phyloP scores from a whole-genome alignment of 2,113 vertebrate genomes.

The Heterotis niloticus region DNA sequence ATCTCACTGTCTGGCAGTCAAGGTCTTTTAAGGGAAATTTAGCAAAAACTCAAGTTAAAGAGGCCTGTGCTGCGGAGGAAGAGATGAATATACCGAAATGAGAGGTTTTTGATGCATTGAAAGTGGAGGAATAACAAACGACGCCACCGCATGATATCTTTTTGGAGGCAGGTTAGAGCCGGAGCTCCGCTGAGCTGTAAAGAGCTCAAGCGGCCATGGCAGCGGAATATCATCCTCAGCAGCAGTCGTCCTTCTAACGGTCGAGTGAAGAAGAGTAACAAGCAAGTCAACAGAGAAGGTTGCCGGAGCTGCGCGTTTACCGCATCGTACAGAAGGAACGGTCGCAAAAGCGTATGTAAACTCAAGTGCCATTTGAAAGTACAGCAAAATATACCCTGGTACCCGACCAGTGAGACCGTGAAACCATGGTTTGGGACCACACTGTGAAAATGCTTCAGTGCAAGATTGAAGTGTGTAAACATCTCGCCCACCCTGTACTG shows the following conservation, averaged over 20 bases:
- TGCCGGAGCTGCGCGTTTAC: too few relatives aligned
- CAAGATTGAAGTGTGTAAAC: too few relatives aligned
- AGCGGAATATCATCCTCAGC: constrained; percentile 12
- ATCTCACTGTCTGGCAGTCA: background rate
- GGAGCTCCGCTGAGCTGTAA: background rate
- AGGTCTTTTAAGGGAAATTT: background rate
- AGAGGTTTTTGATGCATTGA: background rate
- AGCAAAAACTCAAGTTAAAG: background rate
- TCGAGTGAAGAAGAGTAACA: background rate
- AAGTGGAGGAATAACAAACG: background rate
- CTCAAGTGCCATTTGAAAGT: too few relatives aligned
- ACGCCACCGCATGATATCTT: background rate
- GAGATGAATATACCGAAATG: background rate
- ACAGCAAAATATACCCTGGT: too few relatives aligned
- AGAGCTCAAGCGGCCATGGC: constrained; percentile 14
- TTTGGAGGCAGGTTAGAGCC: background rate
- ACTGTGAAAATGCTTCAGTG: too few relatives aligned
- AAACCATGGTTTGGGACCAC: too few relatives aligned
- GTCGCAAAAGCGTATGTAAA: background rate
- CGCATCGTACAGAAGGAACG: too few relatives aligned
- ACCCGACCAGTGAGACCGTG: too few relatives aligned
- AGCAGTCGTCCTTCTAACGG: constrained; percentile 14
- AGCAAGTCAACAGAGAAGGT: background rate
- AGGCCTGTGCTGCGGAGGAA: background rate
- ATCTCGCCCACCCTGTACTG: too few relatives aligned